Evolutionary conservation across 2,797 vertebrate genomes (phyloP), one percentile per base, ranked within the genome.

Genomic region (Netta rufina): DNA sequence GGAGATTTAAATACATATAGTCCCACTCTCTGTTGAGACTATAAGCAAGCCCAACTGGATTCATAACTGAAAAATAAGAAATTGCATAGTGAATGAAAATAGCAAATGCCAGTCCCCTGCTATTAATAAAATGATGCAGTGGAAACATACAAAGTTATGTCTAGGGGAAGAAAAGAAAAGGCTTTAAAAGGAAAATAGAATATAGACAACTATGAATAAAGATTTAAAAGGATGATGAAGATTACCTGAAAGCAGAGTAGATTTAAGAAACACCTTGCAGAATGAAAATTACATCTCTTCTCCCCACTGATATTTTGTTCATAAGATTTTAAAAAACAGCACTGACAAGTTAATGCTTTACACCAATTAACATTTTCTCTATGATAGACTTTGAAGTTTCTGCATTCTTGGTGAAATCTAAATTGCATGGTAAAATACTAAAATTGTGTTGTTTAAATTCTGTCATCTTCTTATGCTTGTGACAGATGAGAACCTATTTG

Each of bases 361-460:
- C 4, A 70, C 6, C 36, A 84, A 81, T 90, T 90, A 93, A 64
- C 21, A 28, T 93, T 84, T 89, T 77, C 45, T 87, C 9, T 39
- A 1, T 73, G 21, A 8, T 45, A 81, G 64, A 53, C 39, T 66
- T 72, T 20, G 80, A 73, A 83, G 25, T 72, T 75, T 85, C 49
- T 82, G 39, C 30, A 36, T 88, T 93, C 81, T 87, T 89, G 41
- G 82, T 9, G 10, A 96, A 77, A 82, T 56, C 41, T 78, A 66
- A 84, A 84, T 92, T 87, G 33, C 24, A 39, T 77, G 33, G 32
- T 91, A 60, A 91, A 95, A 89, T 87, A 88, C 87, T 87, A 57
- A 91, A 60, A 69, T 13, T 1, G 7, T 71, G 16, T 19, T 84
- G 71, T 56, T 77, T 39, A 72, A 77, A 39, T 89, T 65, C 77